A percentile compares a stretch with the other conserved stretches of the same genome.
These are phyloP conservation scores for Macaca mulatta DNA, from an alignment of 2,113 vertebrate species.

Conservation along the genomic window DNA sequence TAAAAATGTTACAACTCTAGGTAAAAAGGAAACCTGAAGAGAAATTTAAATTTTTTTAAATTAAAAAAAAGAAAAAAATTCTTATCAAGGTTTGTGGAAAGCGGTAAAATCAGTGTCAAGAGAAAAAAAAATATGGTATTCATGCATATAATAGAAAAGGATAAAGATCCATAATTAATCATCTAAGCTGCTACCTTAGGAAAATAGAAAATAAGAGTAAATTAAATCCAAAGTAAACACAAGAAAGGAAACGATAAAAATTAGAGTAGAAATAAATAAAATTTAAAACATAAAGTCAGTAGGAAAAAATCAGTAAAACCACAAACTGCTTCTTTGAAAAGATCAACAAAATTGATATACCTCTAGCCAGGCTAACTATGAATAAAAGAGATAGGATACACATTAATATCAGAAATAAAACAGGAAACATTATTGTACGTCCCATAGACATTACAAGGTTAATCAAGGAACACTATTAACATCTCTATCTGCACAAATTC, in stretches of 20 bases:
- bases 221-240: neutral
- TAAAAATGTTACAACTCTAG: neutral
- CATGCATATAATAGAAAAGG: neutral
- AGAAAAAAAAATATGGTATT: neutral
- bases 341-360: neutral
- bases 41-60: neutral
- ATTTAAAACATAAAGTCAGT: neutral
- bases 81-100: neutral
- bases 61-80: neutral
- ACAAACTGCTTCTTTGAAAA: neutral
- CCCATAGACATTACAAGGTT: neutral
- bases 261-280: neutral
- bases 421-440: neutral
- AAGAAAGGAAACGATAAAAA: neutral
- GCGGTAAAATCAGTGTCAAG: neutral
- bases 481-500: no score
- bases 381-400: neutral
- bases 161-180: neutral
- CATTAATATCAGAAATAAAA: neutral
- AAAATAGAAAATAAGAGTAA: neutral
- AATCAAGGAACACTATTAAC: neutral
- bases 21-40: neutral
- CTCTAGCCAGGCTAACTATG: neutral
- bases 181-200: neutral
- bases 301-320: neutral